These are phyloP conservation scores for Phrynosoma blainvillii DNA, from an alignment of 2,113 vertebrate genomes.

Conservation along the genomic window DNA sequence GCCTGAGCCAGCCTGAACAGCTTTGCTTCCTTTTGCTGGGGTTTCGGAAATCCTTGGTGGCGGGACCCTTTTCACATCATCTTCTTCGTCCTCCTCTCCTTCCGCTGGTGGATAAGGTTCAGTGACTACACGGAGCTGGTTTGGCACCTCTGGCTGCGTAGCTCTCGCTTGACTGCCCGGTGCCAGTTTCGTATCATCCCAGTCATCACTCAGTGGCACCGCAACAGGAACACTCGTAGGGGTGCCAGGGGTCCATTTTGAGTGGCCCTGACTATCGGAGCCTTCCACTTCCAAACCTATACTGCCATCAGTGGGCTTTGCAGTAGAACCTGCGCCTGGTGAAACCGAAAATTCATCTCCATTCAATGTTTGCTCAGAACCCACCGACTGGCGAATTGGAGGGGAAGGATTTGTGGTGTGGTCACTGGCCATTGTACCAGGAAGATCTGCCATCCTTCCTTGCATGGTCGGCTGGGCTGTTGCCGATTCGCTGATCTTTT, in stretches of 20 bases:
- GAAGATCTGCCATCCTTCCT: background rate
- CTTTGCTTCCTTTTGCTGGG: conserved; percentile 19
- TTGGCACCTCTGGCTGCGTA: background rate
- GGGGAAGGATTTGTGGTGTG: background rate
- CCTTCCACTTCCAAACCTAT: background rate
- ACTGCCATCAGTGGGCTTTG: background rate
- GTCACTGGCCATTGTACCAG: background rate
- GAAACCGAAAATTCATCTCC: conserved; percentile 23
- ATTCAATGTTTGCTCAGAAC: background rate
- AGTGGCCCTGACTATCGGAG: background rate
- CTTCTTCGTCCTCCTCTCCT: background rate
- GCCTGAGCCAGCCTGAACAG: conserved; percentile 1
- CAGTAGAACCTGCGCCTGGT: conserved; percentile 12
- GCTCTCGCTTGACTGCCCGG: conserved; percentile 19
- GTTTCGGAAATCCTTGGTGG: background rate
- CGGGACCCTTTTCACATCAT: conserved; percentile 13
- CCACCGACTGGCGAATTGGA: background rate
- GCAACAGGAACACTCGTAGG: background rate
- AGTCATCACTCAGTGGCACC: conserved; percentile 58
- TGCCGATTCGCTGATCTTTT: background rate
- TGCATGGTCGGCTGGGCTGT: conserved; percentile 27
- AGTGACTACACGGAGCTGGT: background rate
- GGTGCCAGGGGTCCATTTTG: conserved; percentile 35
- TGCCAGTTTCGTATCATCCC: conserved; percentile 79
- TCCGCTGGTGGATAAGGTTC: background rate